These are phyloP conservation scores for Brachionus koreanus DNA, from an alignment of 1,140 invertebrate species.

Conservation along the genomic window DNA sequence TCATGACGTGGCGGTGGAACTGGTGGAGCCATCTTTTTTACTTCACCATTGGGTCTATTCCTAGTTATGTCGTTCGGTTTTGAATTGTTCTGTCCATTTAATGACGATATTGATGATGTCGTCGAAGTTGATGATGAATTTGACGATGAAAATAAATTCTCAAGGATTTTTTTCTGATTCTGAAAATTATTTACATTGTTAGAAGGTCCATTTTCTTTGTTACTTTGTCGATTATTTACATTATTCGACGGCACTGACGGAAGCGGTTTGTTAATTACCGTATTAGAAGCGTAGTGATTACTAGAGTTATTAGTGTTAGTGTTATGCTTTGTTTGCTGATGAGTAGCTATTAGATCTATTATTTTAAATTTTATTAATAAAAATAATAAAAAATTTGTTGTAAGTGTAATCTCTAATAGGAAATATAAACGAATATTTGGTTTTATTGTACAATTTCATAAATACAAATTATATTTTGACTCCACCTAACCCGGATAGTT, in stretches of 20 bases:
- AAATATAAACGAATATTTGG: no score
- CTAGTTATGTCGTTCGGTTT: not conserved
- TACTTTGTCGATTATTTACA: slow-evolving; percentile 4
- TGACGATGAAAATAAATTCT: slow-evolving; percentile 17
- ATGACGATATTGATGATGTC: not conserved
- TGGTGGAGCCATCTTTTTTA: slow-evolving; percentile 30
- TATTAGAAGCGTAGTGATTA: slow-evolving; percentile 33
- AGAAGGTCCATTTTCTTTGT: slow-evolving; percentile 7
- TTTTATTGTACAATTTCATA: no score
- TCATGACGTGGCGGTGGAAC: slow-evolving; percentile 2
- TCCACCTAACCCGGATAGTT: no score
- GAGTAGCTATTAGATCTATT: slow-evolving; percentile 36
- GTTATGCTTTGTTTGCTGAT: slow-evolving; percentile 14
- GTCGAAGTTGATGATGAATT: not conserved
- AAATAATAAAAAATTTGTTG: not conserved
- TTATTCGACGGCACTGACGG: not conserved
- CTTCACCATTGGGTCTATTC: not conserved
- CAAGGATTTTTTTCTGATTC: slow-evolving; percentile 11
- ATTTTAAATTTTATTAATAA: not conserved
- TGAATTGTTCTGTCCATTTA: not conserved
- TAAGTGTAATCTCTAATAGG: not conserved
- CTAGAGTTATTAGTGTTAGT: slow-evolving; percentile 24
- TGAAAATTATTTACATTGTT: slow-evolving; percentile 12
- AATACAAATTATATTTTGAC: no score
- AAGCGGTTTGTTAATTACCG: slow-evolving; percentile 11